Base-by-base conservation (phyloP, 2,888 invertebrate genomes). In the Panopea generosa region DNA sequence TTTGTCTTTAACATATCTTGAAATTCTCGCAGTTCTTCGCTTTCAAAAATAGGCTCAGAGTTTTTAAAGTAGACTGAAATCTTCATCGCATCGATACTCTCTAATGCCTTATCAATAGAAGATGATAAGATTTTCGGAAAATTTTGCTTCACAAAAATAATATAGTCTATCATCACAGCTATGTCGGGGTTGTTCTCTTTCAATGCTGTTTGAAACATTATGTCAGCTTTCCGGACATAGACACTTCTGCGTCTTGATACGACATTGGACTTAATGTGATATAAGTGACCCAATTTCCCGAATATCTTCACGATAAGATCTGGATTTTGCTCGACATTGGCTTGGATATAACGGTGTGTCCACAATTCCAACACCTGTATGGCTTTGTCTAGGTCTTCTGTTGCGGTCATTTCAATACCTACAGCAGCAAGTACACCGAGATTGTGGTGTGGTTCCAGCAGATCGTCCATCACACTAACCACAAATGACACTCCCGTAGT, bases 101-200 rank as follows among this genome's bases (percentile, higher is more conserved):
- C 6, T 7, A 33, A 33, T 7, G 33, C 33, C 4, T 11, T 33
- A 7, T 33, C 33, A 33, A 33, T 4, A 4, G 33, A 33, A 33
- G 33, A 33, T 33, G 4, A 7, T 33, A 33, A 33, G 33, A 33
- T 4, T 7, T 33, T 33, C 33, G 33, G 33, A 11, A 33, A 7
- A 11, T 33, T 33, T 33, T 33, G 33, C 11, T 33, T 33, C 6
- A 33, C 33, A 29, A 55, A 55, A 9, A 55, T 16, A 14, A 55
- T 7, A 55, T 55, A 55, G 29, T 55, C 29, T 16, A 20, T 29
- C 24, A 55, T 55, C 2, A 55, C 55, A 4, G 55, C 26, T n/a
- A 29, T 26, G 55, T 55, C 55, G 2, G n/a, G 6, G 9, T 2
- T n/a, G 11, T 26, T 27, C 18, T 55, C 55, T 55, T 27, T 55